Conservation (phyloP, 2,888 invertebrate genomes). For the Ophion ellenae region DNA sequence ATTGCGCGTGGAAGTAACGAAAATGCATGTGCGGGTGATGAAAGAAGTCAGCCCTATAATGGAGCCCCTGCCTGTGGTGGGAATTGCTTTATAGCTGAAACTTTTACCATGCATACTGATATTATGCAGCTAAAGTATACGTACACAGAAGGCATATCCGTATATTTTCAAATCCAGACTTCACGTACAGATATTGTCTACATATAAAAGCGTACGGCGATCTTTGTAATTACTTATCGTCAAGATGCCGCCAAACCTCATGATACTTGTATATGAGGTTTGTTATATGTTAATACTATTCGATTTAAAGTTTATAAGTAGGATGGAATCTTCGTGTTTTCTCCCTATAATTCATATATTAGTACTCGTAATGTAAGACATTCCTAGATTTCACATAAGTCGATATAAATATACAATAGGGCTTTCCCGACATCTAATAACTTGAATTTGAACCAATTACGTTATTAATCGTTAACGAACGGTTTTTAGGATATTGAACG, state of each 20-base stretch:
- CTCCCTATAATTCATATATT: no score
- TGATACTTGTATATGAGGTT: no score
- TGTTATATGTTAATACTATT: no score
- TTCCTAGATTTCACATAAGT: no score
- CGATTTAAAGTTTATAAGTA: no score
- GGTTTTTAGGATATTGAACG: no score
- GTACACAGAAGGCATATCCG: neutral
- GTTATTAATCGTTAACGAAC: no score
- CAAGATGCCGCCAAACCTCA: neutral
- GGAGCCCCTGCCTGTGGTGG: neutral
- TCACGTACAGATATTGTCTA: neutral
- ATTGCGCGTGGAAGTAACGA: neutral
- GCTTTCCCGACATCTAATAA: no score
- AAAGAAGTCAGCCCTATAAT: neutral
- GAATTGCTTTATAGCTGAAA: conserved; percentile 62
- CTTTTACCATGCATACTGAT: conserved; percentile 78
- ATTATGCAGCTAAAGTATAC: conserved; percentile 41
- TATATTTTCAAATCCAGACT: neutral
- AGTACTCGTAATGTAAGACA: no score
- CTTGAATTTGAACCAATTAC: no score
- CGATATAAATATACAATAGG: no score
- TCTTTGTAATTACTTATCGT: neutral
- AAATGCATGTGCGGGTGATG: neutral
- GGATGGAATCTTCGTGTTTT: no score
- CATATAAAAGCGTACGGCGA: neutral